Evolutionary conservation across 2,888 invertebrate genomes (phyloP), one percentile per base, ranked within the genome.

Genomic region (Acrobasis consociella): DNA sequence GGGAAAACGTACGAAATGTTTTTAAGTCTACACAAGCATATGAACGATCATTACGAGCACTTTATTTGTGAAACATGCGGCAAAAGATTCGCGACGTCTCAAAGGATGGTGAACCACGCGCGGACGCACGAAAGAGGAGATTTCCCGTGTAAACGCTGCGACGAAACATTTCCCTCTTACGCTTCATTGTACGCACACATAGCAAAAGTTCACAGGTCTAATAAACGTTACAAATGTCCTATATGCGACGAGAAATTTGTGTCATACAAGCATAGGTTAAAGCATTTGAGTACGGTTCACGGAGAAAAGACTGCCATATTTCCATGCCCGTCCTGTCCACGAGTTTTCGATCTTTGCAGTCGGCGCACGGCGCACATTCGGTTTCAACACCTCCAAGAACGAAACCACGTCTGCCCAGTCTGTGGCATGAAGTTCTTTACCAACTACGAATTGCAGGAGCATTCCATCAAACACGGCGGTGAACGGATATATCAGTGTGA

Each of bases 391-490:
- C 76, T 85, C 60, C 93, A 85, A 74, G 94, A 86, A 71, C 81
- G 86, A 64, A 93, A 89, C 49, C 93, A 93, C 65, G 78, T 91
- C 0, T 94, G 94, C 68, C 76, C 86, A 0, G 82, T 89, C 1
- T 94, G 94, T 56, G 87, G 91, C 0, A 93, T 92, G 83, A 92
- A 93, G 71, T 94, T 94, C 68, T 93, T 93, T 65, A 90, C 91
- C 0, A 94, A 93, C 60, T 93, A 93, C 61, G 93, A 93, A 66
- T 77, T 94, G 37, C 93, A 93, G 46, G 93, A 93, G 65, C 94
- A 94, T 74, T 88, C 91, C 56, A 85, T 93, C 1, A 93, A 93
- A 61, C 94, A 94, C 67, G 89, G 92, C 0, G 93, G 93, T 0
- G 91, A 90, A 46, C 88, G 93, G 71, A 93, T 93, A 46, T 94